phyloP scores from a whole-genome alignment of 92 coral and sea anemone genomes.

The Plumapathes pennacea region DNA sequence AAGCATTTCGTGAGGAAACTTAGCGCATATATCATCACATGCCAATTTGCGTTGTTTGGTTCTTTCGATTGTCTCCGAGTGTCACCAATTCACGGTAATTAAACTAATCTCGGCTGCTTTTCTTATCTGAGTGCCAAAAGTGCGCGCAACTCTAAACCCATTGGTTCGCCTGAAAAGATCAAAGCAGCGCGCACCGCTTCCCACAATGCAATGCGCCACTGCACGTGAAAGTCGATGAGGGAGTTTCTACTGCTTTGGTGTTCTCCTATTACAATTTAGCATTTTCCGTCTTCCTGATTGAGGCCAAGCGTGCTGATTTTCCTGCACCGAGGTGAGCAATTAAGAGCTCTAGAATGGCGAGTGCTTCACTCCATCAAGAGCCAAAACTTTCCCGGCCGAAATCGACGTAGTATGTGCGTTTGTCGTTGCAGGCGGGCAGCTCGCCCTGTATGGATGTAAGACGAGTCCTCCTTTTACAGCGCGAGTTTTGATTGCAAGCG shows the following conservation, averaged over 20 bases:
- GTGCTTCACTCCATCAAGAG: conserved; percentile 22
- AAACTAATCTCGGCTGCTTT: conserved; percentile 86
- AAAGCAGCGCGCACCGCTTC: too few species aligned
- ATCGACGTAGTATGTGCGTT: conserved; percentile 35
- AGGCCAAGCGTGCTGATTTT: conserved; percentile 76
- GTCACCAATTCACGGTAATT: conserved; percentile 98
- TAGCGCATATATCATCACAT: conserved; percentile 76
- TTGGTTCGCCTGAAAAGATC: conserved; percentile 61
- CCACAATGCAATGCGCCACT: conserved; percentile 55
- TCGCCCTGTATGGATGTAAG: conserved; percentile 67
- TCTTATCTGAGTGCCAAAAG: conserved; percentile 88
- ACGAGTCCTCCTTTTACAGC: conserved; percentile 87
- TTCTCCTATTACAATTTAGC: conserved; percentile 97
- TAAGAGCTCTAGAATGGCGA: conserved; percentile 58
- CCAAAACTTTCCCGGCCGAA: conserved; percentile 6
- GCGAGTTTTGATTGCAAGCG: conserved; percentile 99
- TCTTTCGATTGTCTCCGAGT: conserved; percentile 94
- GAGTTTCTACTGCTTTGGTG: conserved; percentile 77
- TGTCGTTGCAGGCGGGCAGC: conserved; percentile 59
- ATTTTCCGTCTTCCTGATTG: conserved; percentile 75
- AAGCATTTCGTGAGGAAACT: conserved; percentile 41
- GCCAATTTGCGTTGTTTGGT: conserved; percentile 74
- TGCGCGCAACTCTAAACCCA: conserved; percentile 49
- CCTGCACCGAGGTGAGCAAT: conserved; percentile 76
- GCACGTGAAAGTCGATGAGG: conserved; percentile 83